Evolutionary conservation across 2,888 invertebrate species (phyloP), one percentile per base, ranked within the genome.

Genomic region (Andrena chrysosceles): DNA sequence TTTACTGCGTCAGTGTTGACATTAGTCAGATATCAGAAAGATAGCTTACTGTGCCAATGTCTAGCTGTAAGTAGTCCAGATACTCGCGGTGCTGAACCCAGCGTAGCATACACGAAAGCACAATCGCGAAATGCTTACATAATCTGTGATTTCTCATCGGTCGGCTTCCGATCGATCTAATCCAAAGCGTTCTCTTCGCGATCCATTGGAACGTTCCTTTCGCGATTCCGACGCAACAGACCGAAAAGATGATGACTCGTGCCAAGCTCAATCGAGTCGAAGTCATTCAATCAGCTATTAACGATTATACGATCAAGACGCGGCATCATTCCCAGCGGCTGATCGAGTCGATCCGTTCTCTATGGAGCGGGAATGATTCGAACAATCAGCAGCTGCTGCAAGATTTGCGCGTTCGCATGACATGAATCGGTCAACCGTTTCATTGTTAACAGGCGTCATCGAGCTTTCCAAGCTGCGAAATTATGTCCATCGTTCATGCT

Each of bases 301-400:
- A 78, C 59, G 69, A 77, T 77, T 52, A 62, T 52, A n/a, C 35
- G 33, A 48, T 68, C 49, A 48, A 26, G 59, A 63, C 16, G 16
- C 35, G 49, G 64, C 69, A 29, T 77, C 59, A 52, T 64, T 64
- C 59, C 26, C 64, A n/a, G 35, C 16, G n/a, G 23, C 8, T 23
- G 69, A 54, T 56, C 59, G 56, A 77, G 48, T 48, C 33, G 52
- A 54, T 68, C n/a, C 2, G n/a, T 62, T 23, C 13, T 13, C 29
- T 20, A 4, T 1, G 33, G 2, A 20, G 16, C 33, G 42, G 29
- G 33, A n/a, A 20, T 56, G 59, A 52, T 42, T 52, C 70, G 70
- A 79, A 77, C 69, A 77, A 79, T 77, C 69, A 77, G 4, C 68
- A 42, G 26, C 33, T 33, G 49, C 33, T 77, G 77, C 78, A 68